Conservation (phyloP, 1,140 invertebrate species). For the Camponotus pennsylvanicus region DNA sequence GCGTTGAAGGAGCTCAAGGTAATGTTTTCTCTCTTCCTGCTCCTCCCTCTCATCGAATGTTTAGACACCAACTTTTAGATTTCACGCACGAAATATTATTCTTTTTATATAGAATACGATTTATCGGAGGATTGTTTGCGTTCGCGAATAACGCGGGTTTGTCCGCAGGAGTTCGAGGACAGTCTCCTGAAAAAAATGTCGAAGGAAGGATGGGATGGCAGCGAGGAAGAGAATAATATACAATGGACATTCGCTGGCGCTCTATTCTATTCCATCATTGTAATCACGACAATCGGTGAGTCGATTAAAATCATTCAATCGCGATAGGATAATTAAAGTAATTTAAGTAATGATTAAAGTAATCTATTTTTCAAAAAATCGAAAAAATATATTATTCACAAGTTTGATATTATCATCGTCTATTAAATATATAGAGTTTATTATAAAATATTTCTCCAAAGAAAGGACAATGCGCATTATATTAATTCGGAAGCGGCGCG, state of each 20-base stretch:
- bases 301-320: conserved; percentile 44
- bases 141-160: neutral
- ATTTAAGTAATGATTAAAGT: neutral
- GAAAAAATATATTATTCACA: neutral
- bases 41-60: neutral
- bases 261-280: conserved; percentile 98
- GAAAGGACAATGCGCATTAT: neutral
- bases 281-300: conserved; percentile 98
- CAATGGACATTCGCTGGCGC: conserved; percentile 97
- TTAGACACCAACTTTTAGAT: neutral
- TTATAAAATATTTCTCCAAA: too few species aligned
- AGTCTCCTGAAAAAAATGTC: conserved; percentile 94
- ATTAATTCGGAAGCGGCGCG: neutral
- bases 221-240: conserved; percentile 90
- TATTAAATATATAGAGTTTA: too few species aligned
- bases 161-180: conserved; percentile 91
- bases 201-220: conserved; percentile 96
- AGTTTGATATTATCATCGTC: neutral
- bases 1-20: conserved; percentile 88
- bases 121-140: neutral
- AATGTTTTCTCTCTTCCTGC: neutral
- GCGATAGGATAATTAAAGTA: neutral
- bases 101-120: conserved; percentile 24
- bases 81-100: conserved; percentile 5
- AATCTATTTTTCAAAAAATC: neutral